Evolutionary conservation across 2,797 vertebrate genomes (phyloP), one percentile per base, ranked within the genome.

Genomic region (Halcyon badia): DNA sequence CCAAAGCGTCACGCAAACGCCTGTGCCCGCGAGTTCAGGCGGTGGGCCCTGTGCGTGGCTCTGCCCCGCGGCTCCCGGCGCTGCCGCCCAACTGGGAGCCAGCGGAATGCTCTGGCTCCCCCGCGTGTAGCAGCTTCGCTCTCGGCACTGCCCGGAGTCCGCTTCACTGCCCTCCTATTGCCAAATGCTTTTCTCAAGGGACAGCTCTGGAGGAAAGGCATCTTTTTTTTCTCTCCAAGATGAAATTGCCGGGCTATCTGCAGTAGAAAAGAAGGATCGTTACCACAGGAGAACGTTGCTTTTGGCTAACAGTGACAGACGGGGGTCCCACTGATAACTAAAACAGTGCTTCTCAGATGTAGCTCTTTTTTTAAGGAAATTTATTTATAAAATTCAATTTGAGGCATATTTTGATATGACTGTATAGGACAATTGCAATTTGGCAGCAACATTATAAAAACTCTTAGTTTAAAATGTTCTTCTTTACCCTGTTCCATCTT

Each of bases 51-150:
- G 54, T 56, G 83, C 39, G 10, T 12, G 69, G 4, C 49, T 24
- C 25, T 89, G 78, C 17, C 61, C 71, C 15, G 28, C 52, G 17
- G 69, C 28, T 68, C 65, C 58, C 17, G 5, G 49, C n/a, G 1
- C 2, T 24, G 72, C 58, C 69, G 84, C 78, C 30, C 9, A 24
- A 4, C 28, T 56, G 42, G 24, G 49, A 24, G 80, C 60, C 78
- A 46, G 33, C 84, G 94, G 93, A 93, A 94, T 76, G 87, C 96
- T 95, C 95, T 84, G 96, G 97, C 96, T 98, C 96, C 96, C 96
- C 94, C 96, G 20, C 78, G 96, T 57, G 97, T 96, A 84, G 73
- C 79, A 93, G 73, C 81, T 49, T 9, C 35, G 20, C 10, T 24
- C 77, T 60, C 89, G 56, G 61, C 94, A 19, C 6, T 5, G 11